Evolutionary conservation across 1,140 invertebrate genomes (phyloP), one percentile per base, ranked within the genome.

Genomic region (Drosophila auraria): DNA sequence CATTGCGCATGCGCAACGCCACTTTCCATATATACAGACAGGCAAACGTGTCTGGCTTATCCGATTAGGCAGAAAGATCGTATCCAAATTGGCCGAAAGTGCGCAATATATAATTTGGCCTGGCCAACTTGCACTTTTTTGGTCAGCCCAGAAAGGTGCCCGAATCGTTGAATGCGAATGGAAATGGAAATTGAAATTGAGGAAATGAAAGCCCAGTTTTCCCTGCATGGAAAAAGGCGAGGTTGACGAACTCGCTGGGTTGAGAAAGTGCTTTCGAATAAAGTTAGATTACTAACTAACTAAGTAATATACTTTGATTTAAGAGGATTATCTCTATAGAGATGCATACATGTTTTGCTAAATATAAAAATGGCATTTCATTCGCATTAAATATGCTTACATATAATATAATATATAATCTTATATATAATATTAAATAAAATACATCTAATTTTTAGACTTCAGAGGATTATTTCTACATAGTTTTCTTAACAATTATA

Each of bases 1-100:
- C 78, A 83, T 87, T 90, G 66, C 42, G 86, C 74, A 84, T 89
- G 86, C 84, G 84, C 81, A 89, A 45, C 84, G 50, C 38, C 47
- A 58, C 57, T 77, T 61, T 76, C 56, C 49, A 50, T 47, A 72
- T 50, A 44, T 14, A 56, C 25, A 73, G 45, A 57, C 14, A 14
- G 11, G 17, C 33, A n/a, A 40, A 80, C 84, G 84, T 87, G 83
- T 11, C 42, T 68, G 14, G 80, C 38, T 36, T 78, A 25, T 44
- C 44, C 54, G 51, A 87, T 51, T 56, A 57, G 57, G 30, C 45
- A 33, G 27, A 33, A 59, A 68, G 72, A 66, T 64, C 51, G 56
- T 49, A 72, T 49, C 53, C 51, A 61, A 83, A 80, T 79, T 69
- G 65, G 65, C 65, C 57, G 12, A 69, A 59, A 56, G 53, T 58